phyloP scores from a whole-genome alignment of 2,113 vertebrate genomes.

The Vombatus ursinus region DNA sequence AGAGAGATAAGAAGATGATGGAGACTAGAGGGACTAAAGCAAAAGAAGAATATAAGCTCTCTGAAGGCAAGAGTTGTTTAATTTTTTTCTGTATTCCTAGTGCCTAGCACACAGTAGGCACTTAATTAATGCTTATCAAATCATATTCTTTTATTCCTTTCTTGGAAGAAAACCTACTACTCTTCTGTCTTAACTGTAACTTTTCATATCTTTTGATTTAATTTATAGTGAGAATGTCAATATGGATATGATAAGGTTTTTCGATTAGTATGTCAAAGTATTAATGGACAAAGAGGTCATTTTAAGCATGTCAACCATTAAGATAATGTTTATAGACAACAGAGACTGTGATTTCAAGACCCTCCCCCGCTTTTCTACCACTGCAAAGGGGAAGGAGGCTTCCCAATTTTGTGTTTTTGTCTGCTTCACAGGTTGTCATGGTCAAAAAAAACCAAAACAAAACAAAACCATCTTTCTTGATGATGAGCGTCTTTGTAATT shows the following conservation, averaged over 20 bases:
- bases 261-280: background rate
- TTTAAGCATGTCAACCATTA: background rate
- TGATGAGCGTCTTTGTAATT: background rate
- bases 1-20: background rate
- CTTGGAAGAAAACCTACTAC: background rate
- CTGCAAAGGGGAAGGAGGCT: background rate
- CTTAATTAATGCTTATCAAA: background rate
- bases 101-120: background rate
- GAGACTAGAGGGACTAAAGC: background rate
- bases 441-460: no score
- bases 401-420: background rate
- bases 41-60: background rate
- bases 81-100: background rate
- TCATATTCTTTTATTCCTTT: background rate
- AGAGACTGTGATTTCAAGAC: background rate
- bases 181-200: background rate
- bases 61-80: background rate
- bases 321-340: background rate
- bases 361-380: background rate
- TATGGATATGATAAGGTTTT: background rate
- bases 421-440: background rate
- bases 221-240: background rate
- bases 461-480: background rate
- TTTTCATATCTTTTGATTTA: background rate
- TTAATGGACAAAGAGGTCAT: background rate